Evolutionary conservation across 2,113 vertebrate species (phyloP).

Genomic region (Oreotrochilus melanogaster): DNA sequence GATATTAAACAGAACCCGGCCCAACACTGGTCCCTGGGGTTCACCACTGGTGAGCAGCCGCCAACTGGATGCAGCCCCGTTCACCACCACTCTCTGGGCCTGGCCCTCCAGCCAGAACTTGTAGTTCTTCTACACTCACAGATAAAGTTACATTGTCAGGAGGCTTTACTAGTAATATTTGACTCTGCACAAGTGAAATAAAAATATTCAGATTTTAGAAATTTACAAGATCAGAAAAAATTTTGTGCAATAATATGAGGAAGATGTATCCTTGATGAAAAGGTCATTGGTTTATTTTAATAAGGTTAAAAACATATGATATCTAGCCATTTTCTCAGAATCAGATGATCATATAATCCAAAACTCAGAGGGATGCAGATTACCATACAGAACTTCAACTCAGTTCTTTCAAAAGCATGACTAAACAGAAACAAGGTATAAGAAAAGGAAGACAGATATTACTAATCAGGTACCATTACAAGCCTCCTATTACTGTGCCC

Average conservation of each 20-base stretch:
- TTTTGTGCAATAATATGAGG: accelerated
- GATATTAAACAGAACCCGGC: too few species aligned
- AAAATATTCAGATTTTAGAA: background rate
- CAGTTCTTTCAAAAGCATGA: background rate
- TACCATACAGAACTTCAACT: background rate
- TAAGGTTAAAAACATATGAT: background rate
- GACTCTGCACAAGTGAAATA: background rate
- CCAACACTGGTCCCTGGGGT: too few species aligned
- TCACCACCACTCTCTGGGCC: too few species aligned
- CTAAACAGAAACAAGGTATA: background rate
- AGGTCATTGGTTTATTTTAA: background rate
- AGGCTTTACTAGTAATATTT: background rate
- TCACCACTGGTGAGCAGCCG: too few species aligned
- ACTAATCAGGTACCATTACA: background rate
- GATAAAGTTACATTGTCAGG: background rate
- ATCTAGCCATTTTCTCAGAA: background rate
- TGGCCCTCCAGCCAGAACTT: too few species aligned
- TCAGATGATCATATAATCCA: background rate
- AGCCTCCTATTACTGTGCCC: too few species aligned
- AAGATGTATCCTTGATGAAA: background rate
- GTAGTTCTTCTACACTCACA: background rate
- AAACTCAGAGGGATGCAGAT: background rate
- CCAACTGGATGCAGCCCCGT: too few species aligned
- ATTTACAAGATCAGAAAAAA: accelerated
- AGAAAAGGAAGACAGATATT: background rate